Percentiles rank a stretch among this genome's conserved stretches.
phyloP scores from a whole-genome alignment of 2,888 invertebrate genomes.

The Galerucella calmariensis region DNA sequence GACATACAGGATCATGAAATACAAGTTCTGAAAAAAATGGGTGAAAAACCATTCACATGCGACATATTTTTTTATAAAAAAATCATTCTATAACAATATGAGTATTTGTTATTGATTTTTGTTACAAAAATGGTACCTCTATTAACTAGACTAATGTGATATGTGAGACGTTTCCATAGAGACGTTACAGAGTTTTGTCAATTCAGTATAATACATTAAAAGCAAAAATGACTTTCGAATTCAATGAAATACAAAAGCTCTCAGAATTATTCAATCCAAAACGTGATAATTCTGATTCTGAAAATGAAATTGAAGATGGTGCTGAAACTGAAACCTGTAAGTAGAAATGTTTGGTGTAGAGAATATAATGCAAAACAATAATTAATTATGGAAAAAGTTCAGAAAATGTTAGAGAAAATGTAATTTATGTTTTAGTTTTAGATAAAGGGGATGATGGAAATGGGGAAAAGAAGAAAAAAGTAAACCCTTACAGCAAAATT shows the following conservation, averaged over 20 bases:
- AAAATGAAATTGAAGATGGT: constrained; percentile 54
- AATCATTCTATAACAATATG: too few species aligned
- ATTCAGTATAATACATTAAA: neutral
- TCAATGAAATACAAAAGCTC: constrained; percentile 58
- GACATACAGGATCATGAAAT: too few species aligned
- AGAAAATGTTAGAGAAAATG: too few species aligned
- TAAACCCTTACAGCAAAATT: constrained; percentile 60
- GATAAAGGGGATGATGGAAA: neutral
- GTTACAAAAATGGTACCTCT: too few species aligned
- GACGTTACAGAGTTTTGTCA: constrained; percentile 24
- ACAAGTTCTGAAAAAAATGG: too few species aligned
- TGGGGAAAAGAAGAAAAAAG: constrained; percentile 45
- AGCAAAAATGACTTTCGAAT: constrained; percentile 40
- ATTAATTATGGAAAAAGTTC: too few species aligned
- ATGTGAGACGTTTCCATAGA: constrained; percentile 13
- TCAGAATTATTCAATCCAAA: constrained; percentile 58
- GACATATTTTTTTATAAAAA: too few species aligned
- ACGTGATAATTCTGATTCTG: constrained; percentile 55
- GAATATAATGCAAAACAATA: too few species aligned
- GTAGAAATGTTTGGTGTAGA: neutral
- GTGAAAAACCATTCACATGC: too few species aligned
- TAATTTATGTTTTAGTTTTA: neutral
- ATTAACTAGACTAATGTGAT: neutral
- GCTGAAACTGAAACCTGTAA: constrained; percentile 14
- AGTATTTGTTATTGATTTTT: too few species aligned